phyloP scores from a whole-genome alignment of 2,888 invertebrate species.

The Ectemnius cavifrons region DNA sequence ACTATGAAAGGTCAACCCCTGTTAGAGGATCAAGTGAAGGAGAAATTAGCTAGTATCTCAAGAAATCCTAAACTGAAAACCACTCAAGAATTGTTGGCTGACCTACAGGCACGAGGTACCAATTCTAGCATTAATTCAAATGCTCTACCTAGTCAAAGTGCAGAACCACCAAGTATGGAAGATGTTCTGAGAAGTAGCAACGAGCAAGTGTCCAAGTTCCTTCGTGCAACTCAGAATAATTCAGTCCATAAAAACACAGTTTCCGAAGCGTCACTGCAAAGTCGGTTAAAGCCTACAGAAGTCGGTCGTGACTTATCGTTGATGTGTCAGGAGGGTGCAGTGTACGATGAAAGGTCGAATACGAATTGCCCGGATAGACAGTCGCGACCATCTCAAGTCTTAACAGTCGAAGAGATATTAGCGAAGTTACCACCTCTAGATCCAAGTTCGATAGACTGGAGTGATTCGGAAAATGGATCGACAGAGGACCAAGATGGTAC shows the following conservation, averaged over 20 bases:
- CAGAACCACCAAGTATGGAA: slow-evolving; percentile 71
- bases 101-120: slow-evolving; percentile 83
- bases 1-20: slow-evolving; percentile 79
- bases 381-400: slow-evolving; percentile 63
- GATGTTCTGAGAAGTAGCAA: slow-evolving; percentile 75
- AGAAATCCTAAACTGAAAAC: slow-evolving; percentile 85
- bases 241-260: slow-evolving; percentile 46
- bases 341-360: slow-evolving; percentile 57
- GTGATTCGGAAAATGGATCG: slow-evolving; percentile 64
- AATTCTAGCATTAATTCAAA: slow-evolving; percentile 67
- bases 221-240: slow-evolving; percentile 63
- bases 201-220: slow-evolving; percentile 76
- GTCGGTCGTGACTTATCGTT: slow-evolving; percentile 48
- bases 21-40: slow-evolving; percentile 79
- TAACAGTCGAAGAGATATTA: slow-evolving; percentile 82
- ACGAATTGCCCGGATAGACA: slow-evolving; percentile 53
- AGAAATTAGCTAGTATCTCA: slow-evolving; percentile 82
- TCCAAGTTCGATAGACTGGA: slow-evolving; percentile 80
- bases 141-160: slow-evolving; percentile 71
- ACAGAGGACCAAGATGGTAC: slow-evolving; percentile 53
- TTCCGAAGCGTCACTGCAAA: slow-evolving; percentile 43
- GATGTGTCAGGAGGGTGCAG: slow-evolving; percentile 57
- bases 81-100: slow-evolving; percentile 89
- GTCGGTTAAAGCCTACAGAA: slow-evolving; percentile 51
- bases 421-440: slow-evolving; percentile 85